Conservation (phyloP, 2,888 invertebrate species). For the Macaria notata region DNA sequence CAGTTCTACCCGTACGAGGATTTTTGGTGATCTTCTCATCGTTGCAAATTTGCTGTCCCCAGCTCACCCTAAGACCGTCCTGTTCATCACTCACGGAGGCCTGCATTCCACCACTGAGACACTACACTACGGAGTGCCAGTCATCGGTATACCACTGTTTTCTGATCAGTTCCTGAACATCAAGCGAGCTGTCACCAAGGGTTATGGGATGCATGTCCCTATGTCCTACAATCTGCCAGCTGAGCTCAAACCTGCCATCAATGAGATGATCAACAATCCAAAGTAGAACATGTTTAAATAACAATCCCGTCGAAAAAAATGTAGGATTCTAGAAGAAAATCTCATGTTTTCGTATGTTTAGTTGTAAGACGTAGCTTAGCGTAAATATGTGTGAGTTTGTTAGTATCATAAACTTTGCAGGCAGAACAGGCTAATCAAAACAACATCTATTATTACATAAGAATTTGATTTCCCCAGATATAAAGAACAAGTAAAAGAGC, state of each 20-base stretch:
- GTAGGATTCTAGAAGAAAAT: too few species aligned
- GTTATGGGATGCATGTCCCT: conserved; percentile 46
- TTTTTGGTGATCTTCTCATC: too few species aligned
- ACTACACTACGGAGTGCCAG: conserved; percentile 53
- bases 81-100: conserved; percentile 58
- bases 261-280: conserved; percentile 41
- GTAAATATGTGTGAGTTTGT: too few species aligned
- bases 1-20: too few species aligned
- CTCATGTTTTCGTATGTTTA: too few species aligned
- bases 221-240: conserved; percentile 34
- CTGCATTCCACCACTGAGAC: conserved; percentile 52
- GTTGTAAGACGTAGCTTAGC: too few species aligned
- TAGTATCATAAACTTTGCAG: too few species aligned
- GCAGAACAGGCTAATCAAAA: too few species aligned
- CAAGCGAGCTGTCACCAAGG: conserved; percentile 48
- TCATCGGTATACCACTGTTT: conserved; percentile 52
- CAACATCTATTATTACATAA: too few species aligned
- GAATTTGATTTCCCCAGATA: conserved; percentile 52
- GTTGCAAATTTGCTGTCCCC: too few species aligned
- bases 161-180: conserved; percentile 59
- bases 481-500: conserved; percentile 42
- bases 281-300: conserved; percentile 37
- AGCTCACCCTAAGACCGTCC: conserved; percentile 50
- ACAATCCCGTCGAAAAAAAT: too few species aligned
- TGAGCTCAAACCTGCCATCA: conserved; percentile 46